A percentile compares a stretch with the other conserved stretches of the same genome.
Evolutionary conservation across 2,797 vertebrate species (phyloP).

Genomic region (Ctenopoma kingsleyae): DNA sequence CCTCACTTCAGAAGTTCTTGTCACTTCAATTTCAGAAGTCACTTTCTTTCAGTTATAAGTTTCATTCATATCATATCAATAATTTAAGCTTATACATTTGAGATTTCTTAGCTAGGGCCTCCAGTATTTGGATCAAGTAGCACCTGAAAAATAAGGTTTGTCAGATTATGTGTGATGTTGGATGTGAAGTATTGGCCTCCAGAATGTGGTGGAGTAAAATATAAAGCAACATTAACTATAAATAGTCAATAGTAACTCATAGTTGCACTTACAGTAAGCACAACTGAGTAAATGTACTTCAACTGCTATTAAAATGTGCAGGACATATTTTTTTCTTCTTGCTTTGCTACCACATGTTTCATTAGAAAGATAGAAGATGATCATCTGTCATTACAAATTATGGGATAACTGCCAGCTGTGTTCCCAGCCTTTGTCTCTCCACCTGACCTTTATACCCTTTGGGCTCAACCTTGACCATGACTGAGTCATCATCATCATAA

Average conservation of each 20-base stretch:
- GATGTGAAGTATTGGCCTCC: background rate
- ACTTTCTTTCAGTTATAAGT: too few relatives aligned
- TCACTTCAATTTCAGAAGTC: too few relatives aligned
- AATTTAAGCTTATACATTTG: too few relatives aligned
- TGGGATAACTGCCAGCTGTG: conserved; percentile 46
- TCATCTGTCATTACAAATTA: conserved; percentile 70
- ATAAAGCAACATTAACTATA: background rate
- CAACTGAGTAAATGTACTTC: background rate
- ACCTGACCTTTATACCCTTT: conserved; percentile 57
- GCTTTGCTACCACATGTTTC: conserved; percentile 51
- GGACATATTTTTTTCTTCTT: conserved; percentile 1
- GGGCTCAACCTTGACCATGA: conserved; percentile 63
- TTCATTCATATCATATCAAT: too few relatives aligned
- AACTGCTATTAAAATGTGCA: background rate
- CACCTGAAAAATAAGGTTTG: too few relatives aligned
- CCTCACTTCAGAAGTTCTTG: too few relatives aligned
- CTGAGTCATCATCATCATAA: conserved; percentile 51
- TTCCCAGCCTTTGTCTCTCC: conserved; percentile 60
- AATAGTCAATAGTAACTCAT: background rate
- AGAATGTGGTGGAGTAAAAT: background rate
- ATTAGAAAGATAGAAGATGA: conserved; percentile 50
- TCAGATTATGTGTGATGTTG: too few relatives aligned
- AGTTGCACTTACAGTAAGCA: too few relatives aligned
- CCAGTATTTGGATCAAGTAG: too few relatives aligned
- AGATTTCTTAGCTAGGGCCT: too few relatives aligned